A percentile compares a stretch with the other conserved stretches of the same genome.
phyloP scores from a whole-genome alignment of 2,113 vertebrate species.

The Otolemur garnettii region DNA sequence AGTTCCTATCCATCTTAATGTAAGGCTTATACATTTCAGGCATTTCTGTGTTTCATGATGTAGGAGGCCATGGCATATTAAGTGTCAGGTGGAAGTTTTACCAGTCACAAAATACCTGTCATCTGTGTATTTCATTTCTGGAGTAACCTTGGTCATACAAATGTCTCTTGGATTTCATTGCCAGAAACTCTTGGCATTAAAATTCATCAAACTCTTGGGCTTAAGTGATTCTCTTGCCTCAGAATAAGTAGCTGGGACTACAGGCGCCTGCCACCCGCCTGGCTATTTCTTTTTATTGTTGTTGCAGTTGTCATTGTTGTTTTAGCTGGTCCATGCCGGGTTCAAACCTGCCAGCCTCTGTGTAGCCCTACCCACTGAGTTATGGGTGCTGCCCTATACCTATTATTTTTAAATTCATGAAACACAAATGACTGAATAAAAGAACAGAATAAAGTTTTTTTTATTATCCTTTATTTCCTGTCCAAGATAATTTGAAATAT shows the following conservation, averaged over 20 bases:
- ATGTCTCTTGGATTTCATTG: constrained; percentile 95
- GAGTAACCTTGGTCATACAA: constrained; percentile 93
- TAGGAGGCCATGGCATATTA: constrained; percentile 93
- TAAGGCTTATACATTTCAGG: neutral
- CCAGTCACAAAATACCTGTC: constrained; percentile 90
- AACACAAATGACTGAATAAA: neutral
- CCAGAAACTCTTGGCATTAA: neutral
- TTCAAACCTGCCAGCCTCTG: no score
- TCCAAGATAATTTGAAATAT: neutral
- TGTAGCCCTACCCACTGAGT: no score
- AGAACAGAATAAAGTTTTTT: neutral
- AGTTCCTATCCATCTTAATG: neutral
- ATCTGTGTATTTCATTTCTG: constrained; percentile 91
- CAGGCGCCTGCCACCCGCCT: no score
- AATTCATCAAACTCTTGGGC: no score
- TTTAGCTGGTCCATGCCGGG: no score
- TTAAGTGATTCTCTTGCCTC: no score
- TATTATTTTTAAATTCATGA: neutral
- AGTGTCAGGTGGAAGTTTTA: constrained; percentile 92
- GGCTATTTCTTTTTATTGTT: no score
- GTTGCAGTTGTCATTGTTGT: no score
- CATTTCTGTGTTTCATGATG: constrained; percentile 88
- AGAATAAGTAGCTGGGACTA: no score
- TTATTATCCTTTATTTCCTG: neutral
- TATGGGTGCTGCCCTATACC: neutral